Evolutionary conservation across 2,888 invertebrate genomes (phyloP).

Genomic region (Athripsodes cinereus): DNA sequence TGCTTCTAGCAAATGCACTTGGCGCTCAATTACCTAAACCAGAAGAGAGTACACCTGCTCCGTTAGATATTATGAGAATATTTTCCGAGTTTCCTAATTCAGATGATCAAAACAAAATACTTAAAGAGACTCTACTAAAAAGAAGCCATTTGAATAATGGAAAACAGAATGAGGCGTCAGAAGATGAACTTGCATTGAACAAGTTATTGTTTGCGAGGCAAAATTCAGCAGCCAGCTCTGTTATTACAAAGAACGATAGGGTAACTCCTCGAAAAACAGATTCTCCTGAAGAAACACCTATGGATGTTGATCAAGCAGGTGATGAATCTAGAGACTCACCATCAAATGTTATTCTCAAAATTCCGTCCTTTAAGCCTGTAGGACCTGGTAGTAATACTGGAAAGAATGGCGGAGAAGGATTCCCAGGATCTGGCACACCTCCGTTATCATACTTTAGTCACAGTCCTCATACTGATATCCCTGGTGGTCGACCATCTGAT

Average conservation of each 20-base stretch:
- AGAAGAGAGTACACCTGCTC: slow-evolving; percentile 37
- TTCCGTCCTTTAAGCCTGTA: slow-evolving; percentile 84
- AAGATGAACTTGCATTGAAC: slow-evolving; percentile 23
- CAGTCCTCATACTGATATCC: slow-evolving; percentile 43
- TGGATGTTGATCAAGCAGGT: slow-evolving; percentile 30
- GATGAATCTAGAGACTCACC: slow-evolving; percentile 49
- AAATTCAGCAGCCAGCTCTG: slow-evolving; percentile 39
- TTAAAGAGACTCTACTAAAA: slow-evolving; percentile 26
- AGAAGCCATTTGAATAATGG: slow-evolving; percentile 29
- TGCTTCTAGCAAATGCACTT: slow-evolving; percentile 38
- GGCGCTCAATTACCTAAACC: slow-evolving; percentile 34
- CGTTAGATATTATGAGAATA: slow-evolving; percentile 49
- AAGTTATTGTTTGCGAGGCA: slow-evolving; percentile 36
- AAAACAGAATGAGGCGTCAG: slow-evolving; percentile 26
- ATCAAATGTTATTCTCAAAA: slow-evolving; percentile 77
- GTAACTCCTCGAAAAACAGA: slow-evolving; percentile 36
- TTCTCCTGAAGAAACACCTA: slow-evolving; percentile 33
- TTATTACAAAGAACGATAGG: slow-evolving; percentile 32
- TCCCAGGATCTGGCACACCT: slow-evolving; percentile 45
- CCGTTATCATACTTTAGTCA: slow-evolving; percentile 37
- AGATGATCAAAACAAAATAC: slow-evolving; percentile 41
- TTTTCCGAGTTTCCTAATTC: no score
- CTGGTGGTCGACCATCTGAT: slow-evolving; percentile 30
- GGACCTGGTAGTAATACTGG: slow-evolving; percentile 42
- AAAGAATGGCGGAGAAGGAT: slow-evolving; percentile 45